Evolutionary conservation across 2,113 vertebrate species (phyloP), one percentile per base, ranked within the genome.

Genomic region (Microtus richardsoni): DNA sequence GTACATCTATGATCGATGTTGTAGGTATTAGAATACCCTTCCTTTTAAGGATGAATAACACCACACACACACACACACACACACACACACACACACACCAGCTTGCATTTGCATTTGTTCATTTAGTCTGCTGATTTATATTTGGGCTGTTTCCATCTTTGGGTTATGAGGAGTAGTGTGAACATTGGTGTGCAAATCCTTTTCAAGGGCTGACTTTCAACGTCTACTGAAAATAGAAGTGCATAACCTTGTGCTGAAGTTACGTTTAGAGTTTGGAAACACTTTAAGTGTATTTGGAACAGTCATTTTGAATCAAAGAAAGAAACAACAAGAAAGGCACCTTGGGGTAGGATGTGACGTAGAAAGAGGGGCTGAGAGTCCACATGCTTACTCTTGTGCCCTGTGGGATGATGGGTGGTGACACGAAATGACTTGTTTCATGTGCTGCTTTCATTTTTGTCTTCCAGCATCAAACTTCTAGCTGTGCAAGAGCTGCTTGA

Each of bases 401-500:
- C 85, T 86, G 49, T 60, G 39, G 47, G 75, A 87, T 64, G 77
- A 87, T 73, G 70, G 73, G 91, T 92, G 52, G 44, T 62, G 44
- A n/a, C n/a, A 0, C 79, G 4, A 68, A 93, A 41, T 87, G 83
- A 93, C 89, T 98, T 0, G 91, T 95, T 98, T 96, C 80, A 97
- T 86, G 36, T 92, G 64, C 95, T 41, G 62, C 78, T 94, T 91
- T 95, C 28, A 86, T n/a, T 94, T 95, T 96, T 98, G 78, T 97
- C 96, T 98, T 98, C 41, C 98, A 99, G 99, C 98, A 99, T 99
- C 98, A 99, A 99, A 99, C 98, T 99, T 94, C 98, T 99, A 97
- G 99, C 99, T 28, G 99, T 99, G 70, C 99, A 99, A 98, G 99
- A 99, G 96, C 98, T 99, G 94, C 95, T 98, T 13, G 99, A 99